Evolutionary conservation across 37 sponge, comb jelly and placozoan species (phyloP), one percentile per base, ranked within the genome.

Genomic region (Ephydatia muelleri): DNA sequence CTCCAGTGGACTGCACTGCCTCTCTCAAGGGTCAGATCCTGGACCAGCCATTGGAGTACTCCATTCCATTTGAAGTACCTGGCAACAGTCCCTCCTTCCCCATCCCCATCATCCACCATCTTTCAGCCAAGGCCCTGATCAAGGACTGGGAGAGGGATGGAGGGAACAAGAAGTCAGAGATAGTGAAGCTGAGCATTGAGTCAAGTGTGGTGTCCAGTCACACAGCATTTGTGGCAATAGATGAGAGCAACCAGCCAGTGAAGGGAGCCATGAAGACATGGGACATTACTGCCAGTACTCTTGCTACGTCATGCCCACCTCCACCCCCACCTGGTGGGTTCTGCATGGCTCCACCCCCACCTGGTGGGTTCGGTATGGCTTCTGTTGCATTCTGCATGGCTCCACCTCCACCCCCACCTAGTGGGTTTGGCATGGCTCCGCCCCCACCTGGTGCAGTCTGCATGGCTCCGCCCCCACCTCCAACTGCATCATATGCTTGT

Each of bases 201-300:
- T 65, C 30, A 36, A 68, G 76, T 80, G 86, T 86, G n/a, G 73
- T 86, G 33, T 86, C 87, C 65, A 73, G 72, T 29, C 40, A 73
- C 81, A 86, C 86, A 48, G 86, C 80, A 16, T 86, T 79, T 68
- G 67, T 86, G 49, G 87, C 87, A 34, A 74, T 86, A 28, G 87
- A 86, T 49, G 80, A 86, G 40, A 69, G 8, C 70, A 26, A 69
- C 29, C 70, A 69, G 70, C 70, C 70, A 6, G 29, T 84, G 4
- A 67, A 84, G 69, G 85, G 85, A n/a, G 68, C 71, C 36, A 38
- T 84, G 77, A 76, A 84, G 77, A 82, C 83, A 26, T 82, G 83
- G 83, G 83, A 82, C 36, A 49, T 82, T 9, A n/a, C 38, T 19
- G 81, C n/a, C n/a, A n/a, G n/a, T n/a, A n/a, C n/a, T n/a, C n/a